Conservation (phyloP, 2,113 vertebrate species). For the Anarrhichthys ocellatus region DNA sequence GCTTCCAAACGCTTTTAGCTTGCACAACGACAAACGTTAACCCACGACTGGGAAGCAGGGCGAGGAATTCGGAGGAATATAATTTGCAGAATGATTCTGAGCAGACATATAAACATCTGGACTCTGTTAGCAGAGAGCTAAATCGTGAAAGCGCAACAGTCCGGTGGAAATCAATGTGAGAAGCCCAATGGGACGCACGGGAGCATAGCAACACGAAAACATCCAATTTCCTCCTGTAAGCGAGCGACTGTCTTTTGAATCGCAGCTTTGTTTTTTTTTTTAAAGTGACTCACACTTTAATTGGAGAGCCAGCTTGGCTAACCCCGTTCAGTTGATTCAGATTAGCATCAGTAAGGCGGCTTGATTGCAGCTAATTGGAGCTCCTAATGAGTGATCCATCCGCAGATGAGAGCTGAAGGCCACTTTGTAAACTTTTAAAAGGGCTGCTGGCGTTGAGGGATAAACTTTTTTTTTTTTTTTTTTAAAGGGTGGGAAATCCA, state of each 20-base stretch:
- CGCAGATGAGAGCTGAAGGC: constrained; percentile 50
- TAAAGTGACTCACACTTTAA: constrained; percentile 44
- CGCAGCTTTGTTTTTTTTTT: neutral
- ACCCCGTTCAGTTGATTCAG: constrained; percentile 65
- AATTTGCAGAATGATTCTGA: neutral
- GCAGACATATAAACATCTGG: constrained; percentile 10
- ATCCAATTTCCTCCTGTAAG: neutral
- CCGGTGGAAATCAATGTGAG: constrained; percentile 1
- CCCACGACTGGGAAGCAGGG: neutral
- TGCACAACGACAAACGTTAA: neutral
- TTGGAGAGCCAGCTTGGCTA: constrained; percentile 50
- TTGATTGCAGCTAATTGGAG: constrained; percentile 69
- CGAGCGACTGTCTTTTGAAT: constrained; percentile 19
- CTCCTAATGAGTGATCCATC: constrained; percentile 61
- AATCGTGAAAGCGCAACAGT: neutral
- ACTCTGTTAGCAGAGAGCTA: neutral
- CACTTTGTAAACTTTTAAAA: constrained; percentile 60
- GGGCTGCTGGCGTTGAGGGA: constrained; percentile 18
- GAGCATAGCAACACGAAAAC: neutral
- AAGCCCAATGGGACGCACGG: neutral
- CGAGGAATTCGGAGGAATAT: neutral
- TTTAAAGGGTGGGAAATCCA: constrained; percentile 20
- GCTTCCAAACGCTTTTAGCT: neutral
- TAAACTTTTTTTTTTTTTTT: neutral
- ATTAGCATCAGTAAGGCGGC: constrained; percentile 65